Evolutionary conservation across 35 echinoderm and acorn worm species (phyloP), one percentile per base, ranked within the genome.

Genomic region (Amphiura filiformis): DNA sequence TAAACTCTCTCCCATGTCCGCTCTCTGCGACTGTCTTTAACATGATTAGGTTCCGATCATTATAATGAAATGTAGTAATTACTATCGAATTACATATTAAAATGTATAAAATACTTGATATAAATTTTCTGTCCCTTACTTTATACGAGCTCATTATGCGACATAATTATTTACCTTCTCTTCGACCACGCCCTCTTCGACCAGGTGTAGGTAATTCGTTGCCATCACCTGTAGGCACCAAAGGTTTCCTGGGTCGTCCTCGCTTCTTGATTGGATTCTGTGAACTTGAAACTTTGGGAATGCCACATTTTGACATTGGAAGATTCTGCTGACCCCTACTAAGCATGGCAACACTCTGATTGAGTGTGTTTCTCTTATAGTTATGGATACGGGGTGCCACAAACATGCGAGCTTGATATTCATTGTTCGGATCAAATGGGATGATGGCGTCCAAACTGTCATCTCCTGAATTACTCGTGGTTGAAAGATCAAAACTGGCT

Each of bases 131-230:
- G n/a, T n/a, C n/a, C n/a, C n/a, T n/a, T n/a, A n/a, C n/a, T n/a
- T n/a, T n/a, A n/a, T n/a, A n/a, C n/a, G n/a, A n/a, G n/a, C n/a
- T n/a, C n/a, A n/a, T n/a, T n/a, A n/a, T n/a, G n/a, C n/a, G n/a
- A n/a, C n/a, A n/a, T n/a, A n/a, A n/a, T n/a, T n/a, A n/a, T n/a
- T 83, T 79, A 91, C 89, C 89, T 56, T 91, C 89, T 84, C 89
- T 17, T 35, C 89, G 37, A 7, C 89, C 89, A 40, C 89, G 89
- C 13, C 89, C 89, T 35, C 85, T 87, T 13, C 82, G 36, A 13
- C 82, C 81, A 0, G 88, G 56, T 39, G 81, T 80, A 1, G 80
- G 39, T 31, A 78, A 61, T 37, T 80, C 89, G 30, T 90, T 90
- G 20, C 81, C 88, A 7, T 91, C 89, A n/a, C 75, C 82, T 32